These are phyloP conservation scores for Cantharis nigra DNA, from an alignment of 2,888 invertebrate species.

Conservation along the genomic window DNA sequence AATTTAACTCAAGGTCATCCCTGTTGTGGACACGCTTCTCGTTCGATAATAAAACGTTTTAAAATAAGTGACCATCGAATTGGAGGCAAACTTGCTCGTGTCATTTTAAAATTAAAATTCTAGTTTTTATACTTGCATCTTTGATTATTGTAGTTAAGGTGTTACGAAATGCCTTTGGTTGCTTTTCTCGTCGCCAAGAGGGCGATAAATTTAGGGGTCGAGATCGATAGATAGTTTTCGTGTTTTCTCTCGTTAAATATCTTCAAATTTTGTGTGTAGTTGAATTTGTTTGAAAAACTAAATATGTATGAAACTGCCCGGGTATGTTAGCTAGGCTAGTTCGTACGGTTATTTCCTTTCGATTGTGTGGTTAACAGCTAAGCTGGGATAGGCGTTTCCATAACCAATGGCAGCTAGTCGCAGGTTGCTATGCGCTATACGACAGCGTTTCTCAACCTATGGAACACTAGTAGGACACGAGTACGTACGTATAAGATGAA, in stretches of 20 bases:
- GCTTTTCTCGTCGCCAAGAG: neutral
- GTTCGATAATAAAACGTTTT: slow-evolving; percentile 31
- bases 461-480: neutral
- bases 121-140: slow-evolving; percentile 1
- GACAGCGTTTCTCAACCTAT: slow-evolving; percentile 1
- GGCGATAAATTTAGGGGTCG: neutral
- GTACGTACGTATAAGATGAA: neutral
- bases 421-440: slow-evolving; percentile 42
- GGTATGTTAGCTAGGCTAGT: slow-evolving; percentile 33
- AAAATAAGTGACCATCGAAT: slow-evolving; percentile 20
- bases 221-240: neutral
- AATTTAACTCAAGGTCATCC: slow-evolving; percentile 44
- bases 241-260: neutral
- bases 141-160: neutral
- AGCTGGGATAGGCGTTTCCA: slow-evolving; percentile 39
- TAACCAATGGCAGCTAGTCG: slow-evolving; percentile 39
- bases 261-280: slow-evolving; percentile 10
- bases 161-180: neutral
- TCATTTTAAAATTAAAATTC: slow-evolving; percentile 2
- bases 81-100: slow-evolving; percentile 9
- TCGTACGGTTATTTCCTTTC: slow-evolving; percentile 42
- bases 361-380: slow-evolving; percentile 44
- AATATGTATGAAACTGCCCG: slow-evolving; percentile 35
- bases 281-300: slow-evolving; percentile 23
- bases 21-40: slow-evolving; percentile 37